Percentiles rank a stretch among this genome's conserved stretches.
These are phyloP conservation scores for Percopsis omiscomaycus DNA, from an alignment of 2,797 vertebrate species.

Conservation along the genomic window DNA sequence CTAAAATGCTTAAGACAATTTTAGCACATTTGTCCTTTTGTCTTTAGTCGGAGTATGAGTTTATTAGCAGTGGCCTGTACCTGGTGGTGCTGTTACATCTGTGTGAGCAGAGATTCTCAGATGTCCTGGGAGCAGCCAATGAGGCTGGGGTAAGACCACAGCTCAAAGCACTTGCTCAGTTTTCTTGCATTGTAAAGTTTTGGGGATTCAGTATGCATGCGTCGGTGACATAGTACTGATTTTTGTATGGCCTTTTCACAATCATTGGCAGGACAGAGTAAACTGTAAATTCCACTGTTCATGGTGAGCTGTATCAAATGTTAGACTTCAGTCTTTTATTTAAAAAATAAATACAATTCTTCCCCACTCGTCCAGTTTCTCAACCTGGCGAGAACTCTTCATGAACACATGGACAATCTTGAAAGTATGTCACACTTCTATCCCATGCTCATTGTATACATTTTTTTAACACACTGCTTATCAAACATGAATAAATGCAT, in stretches of 20 bases:
- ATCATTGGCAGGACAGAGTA: not conserved
- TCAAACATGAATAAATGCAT: not conserved
- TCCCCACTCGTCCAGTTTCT: conserved; percentile 90
- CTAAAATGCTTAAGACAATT: not conserved
- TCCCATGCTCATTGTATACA: conserved; percentile 7
- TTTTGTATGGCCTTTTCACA: not conserved
- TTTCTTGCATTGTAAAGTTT: not conserved
- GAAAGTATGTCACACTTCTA: conserved; percentile 87
- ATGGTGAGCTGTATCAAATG: not conserved
- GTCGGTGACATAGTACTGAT: no score
- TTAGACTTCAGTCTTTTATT: conserved; percentile 3
- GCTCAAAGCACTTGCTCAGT: not conserved
- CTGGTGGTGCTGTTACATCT: conserved; percentile 96
- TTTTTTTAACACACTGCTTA: not conserved
- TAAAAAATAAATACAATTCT: conserved; percentile 29
- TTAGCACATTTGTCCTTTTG: not conserved
- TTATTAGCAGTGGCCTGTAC: conserved; percentile 98
- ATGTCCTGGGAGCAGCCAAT: conserved; percentile 90
- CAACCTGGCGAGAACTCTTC: conserved; percentile 99
- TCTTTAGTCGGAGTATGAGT: conserved; percentile 93
- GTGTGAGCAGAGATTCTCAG: conserved; percentile 97
- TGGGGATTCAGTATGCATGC: no score
- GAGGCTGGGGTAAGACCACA: conserved; percentile 88
- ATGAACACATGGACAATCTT: conserved; percentile 98
- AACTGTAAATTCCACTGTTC: no score